Percentiles rank a stretch among this genome's conserved stretches.
These are phyloP conservation scores for Heterodera carotae DNA, from an alignment of 1,140 invertebrate genomes.

Conservation along the genomic window DNA sequence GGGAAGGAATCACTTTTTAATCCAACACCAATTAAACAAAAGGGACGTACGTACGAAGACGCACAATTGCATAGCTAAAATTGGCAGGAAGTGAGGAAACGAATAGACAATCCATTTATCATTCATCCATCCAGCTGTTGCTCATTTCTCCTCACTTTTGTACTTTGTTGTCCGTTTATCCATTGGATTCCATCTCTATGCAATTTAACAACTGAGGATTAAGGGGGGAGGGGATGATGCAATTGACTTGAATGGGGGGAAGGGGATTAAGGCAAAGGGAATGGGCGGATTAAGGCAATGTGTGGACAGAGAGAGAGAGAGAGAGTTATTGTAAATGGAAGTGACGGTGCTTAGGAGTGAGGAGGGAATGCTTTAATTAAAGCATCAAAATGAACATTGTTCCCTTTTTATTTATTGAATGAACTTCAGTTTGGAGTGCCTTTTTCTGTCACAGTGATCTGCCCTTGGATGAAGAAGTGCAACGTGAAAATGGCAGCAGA, in stretches of 20 bases:
- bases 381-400: neutral
- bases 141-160: no score
- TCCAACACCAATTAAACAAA: no score
- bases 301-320: neutral
- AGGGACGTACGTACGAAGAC: no score
- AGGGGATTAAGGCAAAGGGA: neutral
- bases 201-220: neutral
- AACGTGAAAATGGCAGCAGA: neutral
- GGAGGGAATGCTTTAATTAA: neutral
- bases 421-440: constrained; percentile 11
- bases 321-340: neutral
- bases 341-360: neutral
- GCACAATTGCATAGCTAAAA: no score
- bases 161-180: no score
- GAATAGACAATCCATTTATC: no score
- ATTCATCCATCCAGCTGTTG: no score
- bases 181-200: neutral
- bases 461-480: neutral
- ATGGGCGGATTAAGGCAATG: no score
- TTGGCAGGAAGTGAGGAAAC: no score
- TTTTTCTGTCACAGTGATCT: neutral
- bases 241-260: neutral
- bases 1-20: no score
- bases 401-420: neutral
- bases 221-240: neutral